phyloP scores from a whole-genome alignment of 2,113 vertebrate genomes.

The Hippoglossus stenolepis region DNA sequence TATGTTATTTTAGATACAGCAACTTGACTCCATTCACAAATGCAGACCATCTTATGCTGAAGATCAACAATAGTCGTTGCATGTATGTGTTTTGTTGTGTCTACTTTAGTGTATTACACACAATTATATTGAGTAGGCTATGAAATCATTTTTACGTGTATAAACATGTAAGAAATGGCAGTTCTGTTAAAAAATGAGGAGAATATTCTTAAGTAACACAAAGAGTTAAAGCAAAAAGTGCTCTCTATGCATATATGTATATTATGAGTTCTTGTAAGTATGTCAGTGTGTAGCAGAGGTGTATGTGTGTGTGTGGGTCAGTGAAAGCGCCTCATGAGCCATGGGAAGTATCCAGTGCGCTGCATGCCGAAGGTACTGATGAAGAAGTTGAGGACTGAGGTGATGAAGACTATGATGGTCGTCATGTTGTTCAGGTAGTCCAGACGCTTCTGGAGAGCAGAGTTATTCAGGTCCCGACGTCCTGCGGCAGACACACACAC shows the following conservation, averaged over 20 bases:
- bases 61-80: no score
- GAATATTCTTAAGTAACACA: no score
- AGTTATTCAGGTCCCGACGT: conserved; percentile 73
- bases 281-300: neutral
- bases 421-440: conserved; percentile 78
- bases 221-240: no score
- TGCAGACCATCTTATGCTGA: no score
- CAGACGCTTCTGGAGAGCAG: conserved; percentile 72
- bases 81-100: no score
- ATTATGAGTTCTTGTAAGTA: no score
- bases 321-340: conserved; percentile 78
- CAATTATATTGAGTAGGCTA: neutral
- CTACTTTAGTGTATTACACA: no score
- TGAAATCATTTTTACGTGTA: neutral
- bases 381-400: conserved; percentile 73
- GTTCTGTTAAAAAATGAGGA: no score
- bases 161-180: no score
- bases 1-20: no score
- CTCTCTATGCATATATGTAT: neutral
- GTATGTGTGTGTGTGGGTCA: conserved; percentile 36
- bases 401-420: conserved; percentile 72
- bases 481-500: conserved; percentile 57
- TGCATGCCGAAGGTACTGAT: conserved; percentile 80
- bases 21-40: no score
- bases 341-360: conserved; percentile 74